Percentiles rank a stretch among this genome's conserved stretches.
phyloP scores from a whole-genome alignment of 2,113 vertebrate genomes.

The Urocynchramus pylzowi region DNA sequence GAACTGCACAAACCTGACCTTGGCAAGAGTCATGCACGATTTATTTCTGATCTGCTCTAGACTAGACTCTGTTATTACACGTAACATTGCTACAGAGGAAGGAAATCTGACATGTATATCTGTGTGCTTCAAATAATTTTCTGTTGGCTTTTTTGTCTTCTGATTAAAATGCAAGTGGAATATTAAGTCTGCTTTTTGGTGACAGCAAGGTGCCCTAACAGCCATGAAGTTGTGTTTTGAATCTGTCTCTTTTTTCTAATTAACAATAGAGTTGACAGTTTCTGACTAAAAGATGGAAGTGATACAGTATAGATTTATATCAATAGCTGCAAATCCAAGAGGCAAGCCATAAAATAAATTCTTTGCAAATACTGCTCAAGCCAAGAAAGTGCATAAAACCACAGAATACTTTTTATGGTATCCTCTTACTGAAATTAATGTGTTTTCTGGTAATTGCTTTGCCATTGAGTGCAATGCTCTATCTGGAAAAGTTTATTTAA shows the following conservation, averaged over 20 bases:
- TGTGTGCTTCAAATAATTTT: neutral
- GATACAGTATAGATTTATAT: neutral
- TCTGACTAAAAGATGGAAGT: neutral
- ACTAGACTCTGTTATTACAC: neutral
- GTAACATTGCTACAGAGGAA: neutral
- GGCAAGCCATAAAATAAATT: neutral
- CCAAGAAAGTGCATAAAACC: neutral
- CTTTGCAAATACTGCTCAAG: neutral
- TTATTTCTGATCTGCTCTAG: neutral
- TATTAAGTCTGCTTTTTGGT: neutral
- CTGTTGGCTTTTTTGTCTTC: neutral
- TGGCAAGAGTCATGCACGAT: neutral
- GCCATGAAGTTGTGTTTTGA: neutral
- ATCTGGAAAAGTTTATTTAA: neutral
- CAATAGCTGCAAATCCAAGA: neutral
- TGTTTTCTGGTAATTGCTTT: neutral
- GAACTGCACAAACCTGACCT: neutral
- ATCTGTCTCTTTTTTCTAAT: neutral
- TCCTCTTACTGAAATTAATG: neutral
- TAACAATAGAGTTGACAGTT: neutral
- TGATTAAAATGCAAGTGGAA: neutral
- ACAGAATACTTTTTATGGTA: neutral
- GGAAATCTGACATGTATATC: neutral
- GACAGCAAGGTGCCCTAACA: neutral
- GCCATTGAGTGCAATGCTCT: neutral